Percentiles rank a stretch among this genome's conserved stretches.
These are phyloP conservation scores for Anguilla rostrata DNA, from an alignment of 2,113 vertebrate genomes.

Conservation along the genomic window DNA sequence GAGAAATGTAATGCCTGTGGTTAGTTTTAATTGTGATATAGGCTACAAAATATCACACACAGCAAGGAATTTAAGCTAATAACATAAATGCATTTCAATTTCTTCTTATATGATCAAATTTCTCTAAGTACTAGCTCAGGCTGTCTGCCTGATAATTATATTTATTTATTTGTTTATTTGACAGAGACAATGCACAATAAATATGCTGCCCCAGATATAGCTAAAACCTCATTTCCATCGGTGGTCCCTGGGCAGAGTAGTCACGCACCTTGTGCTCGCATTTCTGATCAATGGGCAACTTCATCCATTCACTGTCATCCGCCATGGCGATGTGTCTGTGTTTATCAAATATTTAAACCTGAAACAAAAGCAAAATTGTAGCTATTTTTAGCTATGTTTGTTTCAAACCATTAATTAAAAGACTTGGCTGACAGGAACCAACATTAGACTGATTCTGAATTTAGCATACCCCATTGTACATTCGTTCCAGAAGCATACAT, in stretches of 20 bases:
- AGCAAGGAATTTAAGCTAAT: not conserved
- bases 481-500: not conserved
- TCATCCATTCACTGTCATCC: constrained; percentile 98
- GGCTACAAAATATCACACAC: not conserved
- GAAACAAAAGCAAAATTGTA: constrained; percentile 28
- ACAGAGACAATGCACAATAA: not conserved
- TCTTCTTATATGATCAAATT: not conserved
- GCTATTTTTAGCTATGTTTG: not conserved
- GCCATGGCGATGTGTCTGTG: constrained; percentile 78
- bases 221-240: too few relatives aligned
- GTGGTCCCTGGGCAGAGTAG: too few relatives aligned
- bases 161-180: too few relatives aligned
- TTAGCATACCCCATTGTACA: not conserved
- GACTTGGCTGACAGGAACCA: not conserved
- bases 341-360: constrained; percentile 56
- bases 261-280: constrained; percentile 93
- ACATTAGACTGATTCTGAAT: not conserved
- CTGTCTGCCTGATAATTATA: not conserved
- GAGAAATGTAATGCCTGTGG: not conserved
- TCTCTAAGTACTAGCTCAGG: not conserved
- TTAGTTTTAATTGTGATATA: not conserved
- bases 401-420: not conserved
- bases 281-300: constrained; percentile 94
- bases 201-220: too few relatives aligned
- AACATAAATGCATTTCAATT: not conserved